A percentile compares a stretch with the other conserved stretches of the same genome.
Conservation (phyloP, 2,888 invertebrate species). For the Tethea ocularis region DNA sequence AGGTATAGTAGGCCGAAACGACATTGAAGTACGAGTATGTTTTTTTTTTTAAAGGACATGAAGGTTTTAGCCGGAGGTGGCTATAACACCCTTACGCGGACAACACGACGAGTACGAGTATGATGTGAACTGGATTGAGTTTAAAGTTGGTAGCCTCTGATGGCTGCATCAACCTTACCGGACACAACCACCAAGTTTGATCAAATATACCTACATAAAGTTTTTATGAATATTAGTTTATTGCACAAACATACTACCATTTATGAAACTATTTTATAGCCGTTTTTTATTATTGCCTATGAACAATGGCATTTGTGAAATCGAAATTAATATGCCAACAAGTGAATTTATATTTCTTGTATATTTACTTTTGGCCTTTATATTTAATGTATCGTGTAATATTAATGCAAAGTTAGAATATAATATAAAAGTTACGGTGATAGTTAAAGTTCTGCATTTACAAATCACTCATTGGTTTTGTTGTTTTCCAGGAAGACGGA, state of each 20-base stretch:
- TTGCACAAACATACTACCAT: neutral
- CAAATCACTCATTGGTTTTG: neutral
- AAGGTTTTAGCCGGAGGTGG: no score
- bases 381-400: neutral
- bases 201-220: no score
- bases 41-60: no score
- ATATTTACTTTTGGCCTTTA: neutral
- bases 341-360: neutral
- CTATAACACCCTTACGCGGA: no score
- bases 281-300: neutral
- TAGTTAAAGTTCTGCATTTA: neutral
- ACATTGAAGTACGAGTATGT: no score
- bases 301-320: neutral
- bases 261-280: neutral
- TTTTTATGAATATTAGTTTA: neutral
- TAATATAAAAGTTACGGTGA: neutral
- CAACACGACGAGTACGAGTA: no score
- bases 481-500: conserved; percentile 21
- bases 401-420: neutral
- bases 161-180: no score
- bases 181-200: no score
- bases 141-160: no score
- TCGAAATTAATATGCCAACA: neutral
- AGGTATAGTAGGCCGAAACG: no score
- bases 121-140: no score